Base-by-base conservation (phyloP, 2,888 invertebrate genomes). In the Rhogogaster chlorosoma region DNA sequence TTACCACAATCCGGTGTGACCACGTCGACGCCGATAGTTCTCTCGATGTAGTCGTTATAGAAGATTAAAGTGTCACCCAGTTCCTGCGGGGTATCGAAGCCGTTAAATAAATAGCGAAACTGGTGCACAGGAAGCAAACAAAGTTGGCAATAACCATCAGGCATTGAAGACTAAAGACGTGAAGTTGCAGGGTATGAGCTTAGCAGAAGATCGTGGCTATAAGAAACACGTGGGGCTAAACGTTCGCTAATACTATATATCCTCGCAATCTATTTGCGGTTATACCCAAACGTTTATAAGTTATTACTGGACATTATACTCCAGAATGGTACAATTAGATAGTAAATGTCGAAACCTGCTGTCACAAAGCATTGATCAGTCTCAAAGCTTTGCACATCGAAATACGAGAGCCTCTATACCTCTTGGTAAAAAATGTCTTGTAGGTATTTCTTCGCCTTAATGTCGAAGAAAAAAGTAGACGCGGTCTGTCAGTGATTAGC, bases 11-110 rank as follows among this genome's bases (percentile, higher is more conserved):
- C 29, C 4, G 26, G 12, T 36, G n/a, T n/a, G 18, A 38, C 61
- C 12, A 67, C 49, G 29, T 49, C 45, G 29, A 49, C 45, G 42
- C 15, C 10, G 9, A 18, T 26, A 9, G 32, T 53, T 80, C 38
- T 18, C 49, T 29, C 45, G 67, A 83, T 18, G 67, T 83, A 67
- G 83, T 70, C n/a, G 83, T 67, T 83, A 83, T 83, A 67, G 83
- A 32, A 67, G 45, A 83, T 45, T 70, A 49, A 83, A 67, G 26
- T 83, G 83, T 80, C 38, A 15, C 61, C n/a, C 5, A 80, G 61
- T 22, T 57, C 61, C 80, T 36, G 15, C 15, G 36, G 64, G 61
- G 61, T 80, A 80, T 80, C n/a, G 80, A 42, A 38, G 32, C 38
- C 38, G 22, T 80, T 22, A 61, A 70, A 83, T 70, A 67, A 83